A percentile compares a stretch with the other conserved stretches of the same genome.
Evolutionary conservation across 2,113 vertebrate genomes (phyloP).

Genomic region (Pycnonotus jocosus): DNA sequence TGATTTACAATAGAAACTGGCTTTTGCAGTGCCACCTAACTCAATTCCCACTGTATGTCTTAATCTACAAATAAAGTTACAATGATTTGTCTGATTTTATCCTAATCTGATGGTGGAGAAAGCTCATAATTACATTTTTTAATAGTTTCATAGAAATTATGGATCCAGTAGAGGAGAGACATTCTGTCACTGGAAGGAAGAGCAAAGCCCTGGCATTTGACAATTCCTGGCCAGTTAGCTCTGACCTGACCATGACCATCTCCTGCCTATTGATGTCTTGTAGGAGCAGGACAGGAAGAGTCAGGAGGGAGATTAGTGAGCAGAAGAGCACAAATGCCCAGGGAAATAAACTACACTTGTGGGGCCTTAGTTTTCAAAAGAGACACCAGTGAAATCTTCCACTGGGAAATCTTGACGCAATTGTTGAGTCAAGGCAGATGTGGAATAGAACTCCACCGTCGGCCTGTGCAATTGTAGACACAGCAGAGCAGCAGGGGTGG

Average conservation of each 20-base stretch:
- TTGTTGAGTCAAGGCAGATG: background rate
- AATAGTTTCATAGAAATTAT: background rate
- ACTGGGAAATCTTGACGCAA: background rate
- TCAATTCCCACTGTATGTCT: background rate
- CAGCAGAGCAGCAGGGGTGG: background rate
- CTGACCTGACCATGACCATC: background rate
- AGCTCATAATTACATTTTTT: background rate
- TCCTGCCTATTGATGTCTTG: background rate
- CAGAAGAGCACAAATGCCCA: background rate
- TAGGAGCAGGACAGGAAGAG: background rate
- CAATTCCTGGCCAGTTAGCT: background rate
- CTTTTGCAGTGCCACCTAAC: background rate
- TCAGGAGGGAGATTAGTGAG: background rate
- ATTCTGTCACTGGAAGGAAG: background rate
- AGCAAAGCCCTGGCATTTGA: background rate
- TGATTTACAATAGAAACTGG: background rate
- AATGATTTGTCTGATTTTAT: background rate
- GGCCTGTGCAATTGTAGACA: background rate
- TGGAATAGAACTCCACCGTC: accelerated
- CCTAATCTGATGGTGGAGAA: background rate
- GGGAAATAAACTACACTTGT: background rate
- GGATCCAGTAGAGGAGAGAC: background rate
- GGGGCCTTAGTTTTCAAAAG: background rate
- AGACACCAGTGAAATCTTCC: background rate
- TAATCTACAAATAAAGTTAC: background rate